Evolutionary conservation across 2,888 invertebrate species (phyloP).

Genomic region (Thereva unica): DNA sequence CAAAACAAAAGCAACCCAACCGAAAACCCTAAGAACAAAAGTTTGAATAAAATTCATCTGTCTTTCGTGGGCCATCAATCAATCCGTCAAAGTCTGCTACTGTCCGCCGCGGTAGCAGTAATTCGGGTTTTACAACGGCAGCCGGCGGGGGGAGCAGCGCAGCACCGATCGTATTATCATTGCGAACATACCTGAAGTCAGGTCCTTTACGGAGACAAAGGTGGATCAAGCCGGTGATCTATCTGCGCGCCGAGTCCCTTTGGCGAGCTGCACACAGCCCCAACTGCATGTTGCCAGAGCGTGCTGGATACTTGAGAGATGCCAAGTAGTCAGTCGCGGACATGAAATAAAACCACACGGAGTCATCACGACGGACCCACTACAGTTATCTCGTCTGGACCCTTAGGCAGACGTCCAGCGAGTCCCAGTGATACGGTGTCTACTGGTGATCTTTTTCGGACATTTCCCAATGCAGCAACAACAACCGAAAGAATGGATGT

Average conservation of each 20-base stretch:
- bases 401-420: slow-evolving; percentile 12
- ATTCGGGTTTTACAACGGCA: slow-evolving; percentile 42
- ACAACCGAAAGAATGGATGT: slow-evolving; percentile 32
- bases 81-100: slow-evolving; percentile 45
- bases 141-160: slow-evolving; percentile 37
- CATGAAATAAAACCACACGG: slow-evolving; percentile 39
- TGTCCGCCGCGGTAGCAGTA: slow-evolving; percentile 41
- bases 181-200: slow-evolving; percentile 37
- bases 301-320: slow-evolving; percentile 22
- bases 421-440: slow-evolving; percentile 21
- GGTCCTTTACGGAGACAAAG: slow-evolving; percentile 14
- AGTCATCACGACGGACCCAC: slow-evolving; percentile 36
- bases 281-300: slow-evolving; percentile 9
- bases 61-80: slow-evolving; percentile 45
- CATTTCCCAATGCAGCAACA: slow-evolving; percentile 33
- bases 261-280: slow-evolving; percentile 3
- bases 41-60: slow-evolving; percentile 45
- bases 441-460: slow-evolving; percentile 33
- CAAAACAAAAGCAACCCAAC: too few species aligned
- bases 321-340: slow-evolving; percentile 23
- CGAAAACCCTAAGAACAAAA: too few species aligned
- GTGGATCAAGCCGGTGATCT: slow-evolving; percentile 23
- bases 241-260: slow-evolving; percentile 6
- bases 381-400: slow-evolving; percentile 33
- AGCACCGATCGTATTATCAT: slow-evolving; percentile 38